phyloP scores from a whole-genome alignment of 2,888 invertebrate species.

The Eristalis pertinax region DNA sequence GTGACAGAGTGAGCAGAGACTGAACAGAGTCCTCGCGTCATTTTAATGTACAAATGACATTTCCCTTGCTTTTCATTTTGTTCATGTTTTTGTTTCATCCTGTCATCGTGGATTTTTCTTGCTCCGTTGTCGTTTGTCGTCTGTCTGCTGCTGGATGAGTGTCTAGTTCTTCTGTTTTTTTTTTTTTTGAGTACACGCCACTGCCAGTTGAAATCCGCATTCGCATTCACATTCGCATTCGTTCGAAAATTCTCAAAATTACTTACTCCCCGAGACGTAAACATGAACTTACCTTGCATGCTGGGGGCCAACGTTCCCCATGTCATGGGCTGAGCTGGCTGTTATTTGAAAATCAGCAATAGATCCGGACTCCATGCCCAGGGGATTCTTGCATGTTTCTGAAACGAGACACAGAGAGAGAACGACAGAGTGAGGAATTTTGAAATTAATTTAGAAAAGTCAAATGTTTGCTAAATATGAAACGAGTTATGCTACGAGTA shows the following conservation, averaged over 20 bases:
- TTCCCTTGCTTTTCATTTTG: conserved; percentile 9
- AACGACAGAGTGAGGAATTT: conserved; percentile 49
- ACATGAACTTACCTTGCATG: conserved; percentile 87
- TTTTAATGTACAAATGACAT: conserved; percentile 59
- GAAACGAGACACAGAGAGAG: conserved; percentile 72
- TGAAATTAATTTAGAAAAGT: conserved; percentile 67
- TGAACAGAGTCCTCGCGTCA: conserved; percentile 49
- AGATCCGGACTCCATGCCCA: conserved; percentile 91
- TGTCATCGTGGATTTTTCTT: conserved; percentile 63
- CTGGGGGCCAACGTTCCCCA: conserved; percentile 90
- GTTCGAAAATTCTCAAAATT: conserved; percentile 61
- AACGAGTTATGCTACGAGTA: not conserved
- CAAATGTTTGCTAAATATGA: conserved; percentile 33
- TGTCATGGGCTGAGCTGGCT: conserved; percentile 91
- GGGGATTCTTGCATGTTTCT: conserved; percentile 87
- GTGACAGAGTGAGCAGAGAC: conserved; percentile 1
- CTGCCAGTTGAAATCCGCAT: conserved; percentile 43
- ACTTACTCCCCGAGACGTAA: conserved; percentile 44
- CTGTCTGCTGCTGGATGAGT: conserved; percentile 51
- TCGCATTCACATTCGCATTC: conserved; percentile 6
- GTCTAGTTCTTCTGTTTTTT: conserved; percentile 57
- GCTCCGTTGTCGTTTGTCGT: conserved; percentile 8
- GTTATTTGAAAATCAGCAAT: conserved; percentile 90
- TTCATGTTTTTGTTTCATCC: conserved; percentile 32
- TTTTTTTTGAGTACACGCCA: conserved; percentile 41